Conservation (phyloP, 2,797 vertebrate genomes). For the Loriculus beryllinus region DNA sequence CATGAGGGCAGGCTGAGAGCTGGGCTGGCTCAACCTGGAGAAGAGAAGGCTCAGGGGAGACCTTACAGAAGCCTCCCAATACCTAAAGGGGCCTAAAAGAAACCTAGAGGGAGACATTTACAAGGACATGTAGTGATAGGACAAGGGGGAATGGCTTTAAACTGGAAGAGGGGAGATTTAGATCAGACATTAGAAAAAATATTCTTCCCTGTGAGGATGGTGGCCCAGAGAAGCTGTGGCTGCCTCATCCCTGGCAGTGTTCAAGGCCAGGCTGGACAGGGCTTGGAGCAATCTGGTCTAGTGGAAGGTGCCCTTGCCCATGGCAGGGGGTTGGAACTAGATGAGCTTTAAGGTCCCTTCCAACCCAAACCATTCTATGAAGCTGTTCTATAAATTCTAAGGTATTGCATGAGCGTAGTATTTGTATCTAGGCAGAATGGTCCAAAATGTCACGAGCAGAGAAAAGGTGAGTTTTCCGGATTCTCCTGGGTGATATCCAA, state of each 20-base stretch:
- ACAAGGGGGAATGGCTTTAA: background rate
- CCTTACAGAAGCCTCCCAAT: background rate
- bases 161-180: background rate
- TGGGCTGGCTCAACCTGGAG: background rate
- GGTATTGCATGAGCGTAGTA: rapidly evolving
- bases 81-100: background rate
- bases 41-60: background rate
- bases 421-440: background rate
- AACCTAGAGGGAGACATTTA: background rate
- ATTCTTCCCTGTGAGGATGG: background rate
- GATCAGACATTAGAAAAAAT: background rate
- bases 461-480: background rate
- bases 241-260: background rate
- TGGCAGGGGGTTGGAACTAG: background rate
- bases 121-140: background rate
- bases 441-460: background rate
- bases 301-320: background rate
- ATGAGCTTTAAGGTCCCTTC: background rate
- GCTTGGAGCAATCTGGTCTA: background rate
- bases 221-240: background rate
- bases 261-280: background rate
- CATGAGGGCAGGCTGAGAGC: background rate
- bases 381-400: background rate
- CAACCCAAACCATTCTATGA: background rate
- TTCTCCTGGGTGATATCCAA: background rate